Base-by-base conservation (phyloP, 2,113 vertebrate species). In the Manacus vitellinus region DNA sequence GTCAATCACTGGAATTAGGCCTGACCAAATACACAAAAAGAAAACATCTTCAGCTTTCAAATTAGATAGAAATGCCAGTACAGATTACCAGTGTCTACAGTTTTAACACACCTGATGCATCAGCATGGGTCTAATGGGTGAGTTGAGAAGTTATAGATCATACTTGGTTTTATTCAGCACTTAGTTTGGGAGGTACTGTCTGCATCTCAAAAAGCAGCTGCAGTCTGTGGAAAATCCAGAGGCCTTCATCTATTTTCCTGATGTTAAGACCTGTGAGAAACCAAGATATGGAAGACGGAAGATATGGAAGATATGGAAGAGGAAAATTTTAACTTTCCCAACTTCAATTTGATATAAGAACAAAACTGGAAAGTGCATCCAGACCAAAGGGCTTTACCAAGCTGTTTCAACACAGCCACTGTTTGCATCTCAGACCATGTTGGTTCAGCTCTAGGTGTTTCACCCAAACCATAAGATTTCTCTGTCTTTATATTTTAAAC, bases 221-320 rank as follows among this genome's bases (percentile, higher is more conserved):
- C 46, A 78, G 83, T 30, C 65, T 94, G 74, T 82, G 27, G 56
- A 91, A 95, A 78, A 84, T 95, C 89, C 76, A 75, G 30, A 89
- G 30, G 7, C 35, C 22, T 67, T 9, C 75, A 81, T 84, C 68
- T 84, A 16, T 95, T 94, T 95, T 39, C 51, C 51, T 89, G 59
- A 27, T 86, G 59, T 86, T 92, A 79, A 68, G 52, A 67, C 23
- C n/a, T 77, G 18, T 51, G 21, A 94, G 43, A 92, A 85, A 81
- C 8, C n/a, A 77, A 33, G 10, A 8, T 75, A 31, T 81, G 39
- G 43, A 86, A 77, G 31, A 52, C 18, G 6, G 35, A 35, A 35
- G 35, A 35, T 35, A 35, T 35, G 35, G 35, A 77, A 33, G 10
- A 8, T 75, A 31, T 81, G 39, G 43, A 86, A 77, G n/a, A 70